phyloP scores from a whole-genome alignment of 2,113 vertebrate species.

The Rissa tridactyla region DNA sequence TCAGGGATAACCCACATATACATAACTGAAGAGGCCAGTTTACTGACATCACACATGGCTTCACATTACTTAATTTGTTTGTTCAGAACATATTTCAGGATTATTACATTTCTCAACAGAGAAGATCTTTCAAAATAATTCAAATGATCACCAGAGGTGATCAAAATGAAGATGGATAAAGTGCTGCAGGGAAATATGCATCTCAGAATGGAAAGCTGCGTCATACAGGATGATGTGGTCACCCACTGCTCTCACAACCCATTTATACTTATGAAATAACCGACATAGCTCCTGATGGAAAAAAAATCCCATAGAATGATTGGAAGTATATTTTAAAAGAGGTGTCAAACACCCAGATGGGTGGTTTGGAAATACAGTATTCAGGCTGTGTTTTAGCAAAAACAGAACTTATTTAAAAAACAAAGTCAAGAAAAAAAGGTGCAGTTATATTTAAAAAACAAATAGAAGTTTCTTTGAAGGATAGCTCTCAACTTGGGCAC shows the following conservation, averaged over 20 bases:
- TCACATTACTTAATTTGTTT: not conserved
- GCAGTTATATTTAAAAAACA: not conserved
- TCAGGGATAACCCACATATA: not conserved
- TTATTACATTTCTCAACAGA: not conserved
- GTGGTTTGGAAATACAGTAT: not conserved
- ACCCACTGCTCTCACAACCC: not conserved
- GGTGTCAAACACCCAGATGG: not conserved
- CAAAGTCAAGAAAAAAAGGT: not conserved
- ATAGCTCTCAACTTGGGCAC: not conserved
- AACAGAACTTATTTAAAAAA: not conserved
- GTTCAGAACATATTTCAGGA: not conserved
- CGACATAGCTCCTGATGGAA: not conserved
- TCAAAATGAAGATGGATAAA: not conserved
- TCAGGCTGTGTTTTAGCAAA: not conserved
- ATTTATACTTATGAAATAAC: not conserved
- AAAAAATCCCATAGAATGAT: not conserved
- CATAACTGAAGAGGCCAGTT: not conserved
- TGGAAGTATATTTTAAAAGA: not conserved
- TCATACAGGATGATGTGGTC: not conserved
- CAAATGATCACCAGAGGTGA: not conserved
- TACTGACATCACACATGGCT: not conserved
- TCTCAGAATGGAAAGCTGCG: not conserved
- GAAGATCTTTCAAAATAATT: not conserved
- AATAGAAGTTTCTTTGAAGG: not conserved
- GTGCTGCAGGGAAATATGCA: not conserved